Conservation (phyloP, 2,113 vertebrate genomes). For the Engystomops pustulosus region DNA sequence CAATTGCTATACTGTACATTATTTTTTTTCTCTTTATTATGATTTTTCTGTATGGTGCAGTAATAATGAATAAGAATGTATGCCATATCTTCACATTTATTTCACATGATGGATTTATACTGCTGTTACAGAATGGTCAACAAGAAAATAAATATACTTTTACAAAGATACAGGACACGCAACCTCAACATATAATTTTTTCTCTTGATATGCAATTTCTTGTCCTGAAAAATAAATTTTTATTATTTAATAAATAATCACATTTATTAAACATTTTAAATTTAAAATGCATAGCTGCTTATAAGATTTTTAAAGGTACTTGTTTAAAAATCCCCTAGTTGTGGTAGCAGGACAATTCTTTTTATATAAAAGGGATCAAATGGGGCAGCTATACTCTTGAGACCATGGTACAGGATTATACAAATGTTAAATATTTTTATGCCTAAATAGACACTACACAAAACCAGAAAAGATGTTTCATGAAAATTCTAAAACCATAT, state of each 20-base stretch:
- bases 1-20: neutral
- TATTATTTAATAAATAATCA: neutral
- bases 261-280: neutral
- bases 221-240: neutral
- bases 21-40: neutral
- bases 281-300: neutral
- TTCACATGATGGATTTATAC: neutral
- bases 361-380: no score
- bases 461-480: no score
- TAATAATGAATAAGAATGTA: neutral
- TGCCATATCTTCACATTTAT: conserved; percentile 22
- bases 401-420: no score
- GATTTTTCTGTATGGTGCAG: neutral
- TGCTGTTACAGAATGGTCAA: neutral
- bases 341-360: neutral
- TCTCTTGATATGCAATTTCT: neutral
- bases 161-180: neutral
- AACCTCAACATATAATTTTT: neutral
- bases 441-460: no score
- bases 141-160: conserved; percentile 15
- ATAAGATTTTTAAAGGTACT: neutral
- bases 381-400: no score
- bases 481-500: no score
- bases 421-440: no score
- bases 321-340: neutral